These are phyloP conservation scores for Agonopterix subpropinquella DNA, from an alignment of 2,888 invertebrate species.

Conservation along the genomic window DNA sequence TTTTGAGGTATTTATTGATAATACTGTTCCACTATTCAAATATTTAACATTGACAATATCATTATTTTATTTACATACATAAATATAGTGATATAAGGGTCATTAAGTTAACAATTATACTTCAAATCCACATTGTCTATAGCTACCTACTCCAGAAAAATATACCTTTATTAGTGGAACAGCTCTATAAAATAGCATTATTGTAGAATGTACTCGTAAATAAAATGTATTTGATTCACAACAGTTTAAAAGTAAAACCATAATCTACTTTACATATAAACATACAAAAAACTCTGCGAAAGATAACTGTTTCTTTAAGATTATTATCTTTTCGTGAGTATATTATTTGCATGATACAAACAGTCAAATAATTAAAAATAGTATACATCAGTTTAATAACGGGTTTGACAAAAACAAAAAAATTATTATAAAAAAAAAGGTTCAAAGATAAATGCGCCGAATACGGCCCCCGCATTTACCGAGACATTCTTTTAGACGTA, in stretches of 20 bases:
- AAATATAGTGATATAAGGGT: too few species aligned
- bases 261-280: conserved; percentile 2
- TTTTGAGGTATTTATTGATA: conserved; percentile 40
- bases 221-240: background rate
- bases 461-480: conserved; percentile 19
- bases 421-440: conserved; percentile 21
- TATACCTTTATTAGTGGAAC: conserved; percentile 22
- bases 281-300: too few species aligned
- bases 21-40: conserved; percentile 43
- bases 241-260: background rate
- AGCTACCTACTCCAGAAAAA: conserved; percentile 3
- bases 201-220: background rate
- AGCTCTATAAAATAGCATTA: conserved; percentile 23
- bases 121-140: background rate
- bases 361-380: background rate
- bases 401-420: conserved; percentile 10
- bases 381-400: conserved; percentile 6
- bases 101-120: too few species aligned
- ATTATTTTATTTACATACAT: background rate
- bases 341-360: conserved; percentile 4
- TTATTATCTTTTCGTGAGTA: background rate
- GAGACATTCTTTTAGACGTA: conserved; percentile 15
- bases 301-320: too few species aligned
- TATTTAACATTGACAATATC: conserved; percentile 21
- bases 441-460: conserved; percentile 21